These are phyloP conservation scores for Epistrophe grossulariae DNA, from an alignment of 2,888 invertebrate species.

Conservation along the genomic window DNA sequence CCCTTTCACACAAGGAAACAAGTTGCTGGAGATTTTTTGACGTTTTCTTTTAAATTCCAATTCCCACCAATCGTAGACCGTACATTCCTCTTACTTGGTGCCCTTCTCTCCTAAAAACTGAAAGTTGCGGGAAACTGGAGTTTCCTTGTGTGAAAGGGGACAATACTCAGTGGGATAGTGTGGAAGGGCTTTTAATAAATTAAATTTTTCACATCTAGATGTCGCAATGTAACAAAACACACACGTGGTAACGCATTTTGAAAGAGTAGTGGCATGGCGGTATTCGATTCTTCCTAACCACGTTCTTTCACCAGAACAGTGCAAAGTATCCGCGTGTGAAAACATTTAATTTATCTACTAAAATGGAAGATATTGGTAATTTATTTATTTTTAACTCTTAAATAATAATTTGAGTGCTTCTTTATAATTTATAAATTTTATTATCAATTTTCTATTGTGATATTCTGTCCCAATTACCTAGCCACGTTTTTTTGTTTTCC, in stretches of 20 bases:
- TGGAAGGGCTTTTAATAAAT: no score
- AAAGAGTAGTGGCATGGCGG: constrained; percentile 52
- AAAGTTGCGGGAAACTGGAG: no score
- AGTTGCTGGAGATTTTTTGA: no score
- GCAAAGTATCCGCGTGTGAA: constrained; percentile 37
- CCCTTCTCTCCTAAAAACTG: no score
- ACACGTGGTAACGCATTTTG: constrained; percentile 61
- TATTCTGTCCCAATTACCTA: neutral
- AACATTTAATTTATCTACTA: constrained; percentile 1
- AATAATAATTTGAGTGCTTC: neutral
- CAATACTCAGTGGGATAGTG: no score
- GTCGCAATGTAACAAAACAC: constrained; percentile 33
- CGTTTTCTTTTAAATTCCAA: no score
- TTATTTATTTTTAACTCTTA: constrained; percentile 9
- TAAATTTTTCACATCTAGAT: constrained; percentile 12
- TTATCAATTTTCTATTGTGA: neutral
- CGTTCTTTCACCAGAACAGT: constrained; percentile 54
- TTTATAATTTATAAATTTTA: neutral
- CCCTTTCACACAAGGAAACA: no score
- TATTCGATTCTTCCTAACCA: constrained; percentile 59
- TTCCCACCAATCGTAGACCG: no score
- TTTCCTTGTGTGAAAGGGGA: no score
- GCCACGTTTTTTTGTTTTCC: constrained; percentile 26
- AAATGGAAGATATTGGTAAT: constrained; percentile 73
- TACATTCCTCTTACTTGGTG: no score